These are phyloP conservation scores for Drosophila acutilabella DNA, from an alignment of 2,888 invertebrate species.

Conservation along the genomic window DNA sequence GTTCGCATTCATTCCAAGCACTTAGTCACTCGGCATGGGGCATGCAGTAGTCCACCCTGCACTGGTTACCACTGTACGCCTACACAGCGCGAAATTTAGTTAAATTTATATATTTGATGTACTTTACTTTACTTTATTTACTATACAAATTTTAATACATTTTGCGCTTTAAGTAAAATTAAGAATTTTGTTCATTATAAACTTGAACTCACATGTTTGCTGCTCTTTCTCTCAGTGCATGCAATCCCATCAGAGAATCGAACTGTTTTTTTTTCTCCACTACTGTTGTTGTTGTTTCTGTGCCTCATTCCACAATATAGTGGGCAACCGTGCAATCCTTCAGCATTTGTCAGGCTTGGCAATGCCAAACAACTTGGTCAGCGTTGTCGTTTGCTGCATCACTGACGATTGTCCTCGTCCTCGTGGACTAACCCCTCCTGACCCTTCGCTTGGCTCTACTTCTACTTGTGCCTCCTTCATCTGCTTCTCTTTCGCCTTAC, in stretches of 20 bases:
- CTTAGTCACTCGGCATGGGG: slow-evolving; percentile 33
- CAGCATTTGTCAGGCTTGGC: slow-evolving; percentile 58
- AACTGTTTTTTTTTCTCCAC: too few species aligned
- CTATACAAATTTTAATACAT: too few species aligned
- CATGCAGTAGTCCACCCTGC: not conserved
- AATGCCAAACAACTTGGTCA: slow-evolving; percentile 63
- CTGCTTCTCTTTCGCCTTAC: slow-evolving; percentile 1
- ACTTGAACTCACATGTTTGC: too few species aligned
- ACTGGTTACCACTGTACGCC: slow-evolving; percentile 5
- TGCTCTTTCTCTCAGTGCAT: too few species aligned
- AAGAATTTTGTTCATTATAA: too few species aligned
- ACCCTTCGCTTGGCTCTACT: too few species aligned
- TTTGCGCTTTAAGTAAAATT: too few species aligned
- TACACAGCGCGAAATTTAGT: not conserved
- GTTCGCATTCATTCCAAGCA: slow-evolving; percentile 48
- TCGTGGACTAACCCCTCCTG: not conserved
- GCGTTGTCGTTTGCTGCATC: slow-evolving; percentile 54
- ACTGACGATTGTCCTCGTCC: slow-evolving; percentile 44
- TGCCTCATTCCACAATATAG: not conserved
- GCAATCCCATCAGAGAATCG: too few species aligned
- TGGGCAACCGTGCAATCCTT: slow-evolving; percentile 21
- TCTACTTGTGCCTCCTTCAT: not conserved
- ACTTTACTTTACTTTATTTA: too few species aligned
- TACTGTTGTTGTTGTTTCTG: too few species aligned
- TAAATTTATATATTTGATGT: too few species aligned